A percentile compares a stretch with the other conserved stretches of the same genome.
phyloP scores from a whole-genome alignment of 2,797 vertebrate species.

The Helarctos malayanus region DNA sequence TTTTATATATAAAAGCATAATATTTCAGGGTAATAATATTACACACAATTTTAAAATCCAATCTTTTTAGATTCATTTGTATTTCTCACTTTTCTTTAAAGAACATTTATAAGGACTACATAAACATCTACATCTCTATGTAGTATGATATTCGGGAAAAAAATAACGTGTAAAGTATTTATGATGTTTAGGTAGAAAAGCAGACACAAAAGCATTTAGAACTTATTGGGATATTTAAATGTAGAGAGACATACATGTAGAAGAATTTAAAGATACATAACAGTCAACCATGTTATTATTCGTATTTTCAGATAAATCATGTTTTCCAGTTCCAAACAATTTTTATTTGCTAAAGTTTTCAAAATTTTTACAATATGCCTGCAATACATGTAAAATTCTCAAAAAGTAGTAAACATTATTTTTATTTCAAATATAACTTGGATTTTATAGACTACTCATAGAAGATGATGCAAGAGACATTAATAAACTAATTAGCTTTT shows the following conservation, averaged over 20 bases:
- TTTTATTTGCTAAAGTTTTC: not conserved
- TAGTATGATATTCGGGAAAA: not conserved
- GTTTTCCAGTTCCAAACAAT: not conserved
- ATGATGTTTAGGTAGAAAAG: not conserved
- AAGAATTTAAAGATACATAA: not conserved
- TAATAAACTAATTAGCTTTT: not conserved
- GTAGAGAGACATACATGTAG: not conserved
- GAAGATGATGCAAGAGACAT: not conserved
- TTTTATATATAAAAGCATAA: conserved; percentile 17
- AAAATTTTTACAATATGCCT: not conserved
- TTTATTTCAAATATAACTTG: conserved; percentile 6
- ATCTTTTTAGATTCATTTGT: not conserved
- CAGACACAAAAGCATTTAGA: not conserved
- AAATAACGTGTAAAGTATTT: not conserved
- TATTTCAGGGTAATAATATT: not conserved
- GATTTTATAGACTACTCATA: not conserved
- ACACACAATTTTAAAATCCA: not conserved
- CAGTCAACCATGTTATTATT: not conserved
- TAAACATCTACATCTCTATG: not conserved
- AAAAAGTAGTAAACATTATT: not conserved
- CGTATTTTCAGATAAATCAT: not conserved
- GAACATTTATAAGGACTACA: not conserved
- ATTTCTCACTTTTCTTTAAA: not conserved
- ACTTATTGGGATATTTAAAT: not conserved
- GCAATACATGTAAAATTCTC: not conserved